Percentiles rank a stretch among this genome's conserved stretches.
phyloP scores from a whole-genome alignment of 2,888 invertebrate genomes.

The Cynaeus angustus region DNA sequence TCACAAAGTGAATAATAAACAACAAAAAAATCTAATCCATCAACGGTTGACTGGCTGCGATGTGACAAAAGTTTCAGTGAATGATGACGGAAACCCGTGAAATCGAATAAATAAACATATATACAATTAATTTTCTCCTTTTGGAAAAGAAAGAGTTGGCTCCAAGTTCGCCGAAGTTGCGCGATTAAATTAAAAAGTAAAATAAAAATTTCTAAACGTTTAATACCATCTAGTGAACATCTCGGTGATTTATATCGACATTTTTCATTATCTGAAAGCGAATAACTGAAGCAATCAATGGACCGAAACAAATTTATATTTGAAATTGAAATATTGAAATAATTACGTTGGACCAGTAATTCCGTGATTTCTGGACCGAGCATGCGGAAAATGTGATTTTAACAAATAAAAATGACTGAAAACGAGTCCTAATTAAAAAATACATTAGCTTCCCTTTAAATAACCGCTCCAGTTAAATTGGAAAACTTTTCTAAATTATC shows the following conservation, averaged over 20 bases:
- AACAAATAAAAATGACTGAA: conserved; percentile 41
- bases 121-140: conserved; percentile 18
- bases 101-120: conserved; percentile 28
- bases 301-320: conserved; percentile 63
- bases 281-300: conserved; percentile 60
- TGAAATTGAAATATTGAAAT: conserved; percentile 63
- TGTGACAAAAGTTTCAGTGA: conserved; percentile 50
- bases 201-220: conserved; percentile 54
- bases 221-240: conserved; percentile 59
- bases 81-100: conserved; percentile 21
- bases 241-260: conserved; percentile 64
- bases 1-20: conserved; percentile 53
- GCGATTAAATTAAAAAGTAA: conserved; percentile 43
- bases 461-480: conserved; percentile 31
- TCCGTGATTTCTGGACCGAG: conserved; percentile 39
- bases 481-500: conserved; percentile 36
- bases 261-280: conserved; percentile 64
- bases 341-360: conserved; percentile 57
- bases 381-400: conserved; percentile 46
- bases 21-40: conserved; percentile 54
- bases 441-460: conserved; percentile 35
- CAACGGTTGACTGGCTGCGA: conserved; percentile 49
- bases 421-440: conserved; percentile 42
- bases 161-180: conserved; percentile 38
- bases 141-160: conserved; percentile 1